phyloP scores from a whole-genome alignment of 37 sponge, comb jelly and placozoan species.

The Cliona cf. orientalis region DNA sequence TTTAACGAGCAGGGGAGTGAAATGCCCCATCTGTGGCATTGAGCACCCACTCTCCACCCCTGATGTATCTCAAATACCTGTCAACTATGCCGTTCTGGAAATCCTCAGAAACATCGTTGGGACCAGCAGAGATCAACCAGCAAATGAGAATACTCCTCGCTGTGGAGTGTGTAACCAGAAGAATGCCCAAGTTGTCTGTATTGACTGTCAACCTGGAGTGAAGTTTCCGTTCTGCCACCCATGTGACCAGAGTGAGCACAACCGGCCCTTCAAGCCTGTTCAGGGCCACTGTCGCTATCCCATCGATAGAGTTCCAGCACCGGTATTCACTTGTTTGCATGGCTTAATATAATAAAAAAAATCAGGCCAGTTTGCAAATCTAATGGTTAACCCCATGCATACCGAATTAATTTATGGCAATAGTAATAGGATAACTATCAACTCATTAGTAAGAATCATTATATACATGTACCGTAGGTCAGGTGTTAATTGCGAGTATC shows the following conservation, averaged over 20 bases:
- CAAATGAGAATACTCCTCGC: slow-evolving; percentile 14
- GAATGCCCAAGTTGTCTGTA: slow-evolving; percentile 44
- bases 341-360: too few relatives aligned
- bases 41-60: slow-evolving; percentile 24
- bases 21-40: slow-evolving; percentile 59
- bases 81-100: slow-evolving; percentile 68
- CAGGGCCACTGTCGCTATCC: slow-evolving; percentile 52
- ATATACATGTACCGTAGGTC: too few relatives aligned
- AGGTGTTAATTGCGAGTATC: too few relatives aligned
- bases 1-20: slow-evolving; percentile 24
- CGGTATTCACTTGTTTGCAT: too few relatives aligned
- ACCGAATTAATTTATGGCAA: too few relatives aligned
- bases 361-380: too few relatives aligned
- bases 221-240: slow-evolving; percentile 52
- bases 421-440: too few relatives aligned
- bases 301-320: slow-evolving; percentile 15
- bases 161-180: slow-evolving; percentile 39
- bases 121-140: background rate
- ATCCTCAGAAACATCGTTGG: slow-evolving; percentile 13
- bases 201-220: slow-evolving; percentile 50
- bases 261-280: slow-evolving; percentile 56
- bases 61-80: slow-evolving; percentile 40
- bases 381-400: too few relatives aligned
- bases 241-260: slow-evolving; percentile 63
- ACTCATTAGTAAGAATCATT: too few relatives aligned